Base-by-base conservation (phyloP, 2,888 invertebrate genomes). In the Agrochola lota region DNA sequence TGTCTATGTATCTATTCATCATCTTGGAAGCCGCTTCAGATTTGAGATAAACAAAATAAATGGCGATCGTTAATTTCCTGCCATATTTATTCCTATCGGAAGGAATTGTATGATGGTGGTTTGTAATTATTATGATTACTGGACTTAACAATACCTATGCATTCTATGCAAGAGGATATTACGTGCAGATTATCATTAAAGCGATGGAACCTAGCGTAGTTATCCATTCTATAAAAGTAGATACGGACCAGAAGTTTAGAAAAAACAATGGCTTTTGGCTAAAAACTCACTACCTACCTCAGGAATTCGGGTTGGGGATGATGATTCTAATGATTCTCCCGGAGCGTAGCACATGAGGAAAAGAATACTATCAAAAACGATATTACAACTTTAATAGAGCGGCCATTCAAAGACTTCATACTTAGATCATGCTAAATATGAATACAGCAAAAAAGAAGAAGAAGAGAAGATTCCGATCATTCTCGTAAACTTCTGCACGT, bases 401-500 rank as follows among this genome's bases (percentile, higher is more conserved):
- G 40, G 30, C 2, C 5, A 23, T 46, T 30, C 23, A 70, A 30
- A 63, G 0, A 17, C 12, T 17, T 35, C 17, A 59, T 2, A 9
- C 2, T 35, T 4, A 3, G 2, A 49, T 43, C 49, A 52, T 57
- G 40, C 9, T 30, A 60, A 62, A 30, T 60, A 43, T 26, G 55
- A 46, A 71, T 71, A 68, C 63, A 17, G 23, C 26, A 71, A 17
- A 74, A 49, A 57, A 71, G 23, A 30, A 2, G 30, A 30, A 30
- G 30, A 70, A 62, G n/a, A 60, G 59, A 69, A 67, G 73, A 74
- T 70, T 78, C 77, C 17, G 35, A 74, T 84, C 81, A 77, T 84
- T 81, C 70, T 52, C 17, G 20, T 69, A 68, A 79, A 68, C n/a
- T 35, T 26, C 40, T 57, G 85, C 77, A 79, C 82, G 80, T 87